Evolutionary conservation across 1,140 invertebrate species (phyloP), one percentile per base, ranked within the genome.

Genomic region (Megalonaias nervosa): DNA sequence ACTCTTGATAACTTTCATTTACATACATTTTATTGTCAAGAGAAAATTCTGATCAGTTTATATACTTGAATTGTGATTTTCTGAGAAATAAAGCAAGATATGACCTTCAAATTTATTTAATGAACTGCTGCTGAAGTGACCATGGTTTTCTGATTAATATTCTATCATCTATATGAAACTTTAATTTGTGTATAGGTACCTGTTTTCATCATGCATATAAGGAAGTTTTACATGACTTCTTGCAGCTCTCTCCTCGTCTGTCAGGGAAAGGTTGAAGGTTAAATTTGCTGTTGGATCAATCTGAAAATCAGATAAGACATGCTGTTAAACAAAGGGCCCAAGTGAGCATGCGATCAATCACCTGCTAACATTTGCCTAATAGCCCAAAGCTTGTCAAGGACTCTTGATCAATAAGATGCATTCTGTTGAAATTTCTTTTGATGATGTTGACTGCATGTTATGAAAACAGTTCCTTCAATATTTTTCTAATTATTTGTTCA

Each of bases 251-350:
- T 92, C 91, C 26, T 88, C 80, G 13, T 90, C 89, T 17, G 85
- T 90, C 77, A 92, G 81, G 9, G 81, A 85, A 48, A 92, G 79
- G 74, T 91, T 91, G 69, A 92, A 92, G 21, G 91, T 88, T 71
- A 91, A 82, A 65, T 90, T 88, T 31, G 88, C 87, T 65, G 87
- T 83, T 57, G 88, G 89, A 76, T 91, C 89, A 26, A 67, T 57
- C 85, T 87, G 72, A 38, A 79, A 80, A 60, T 2, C 79, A 31
- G 38, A 26, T 65, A 15, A 67, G 23, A 74, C 4, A 31, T 56
- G 70, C n/a, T 64, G 38, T 48, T 48, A 48, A 48, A 48, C 9
- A 48, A 48, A 6, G 11, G 38, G 38, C 38, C 11, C 38, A 48
- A 48, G 38, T 48, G 38, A 11, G 38, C 11, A 6, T 48, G 38